phyloP scores from a whole-genome alignment of 2,888 invertebrate genomes.

The Lasioglossum zephyrum region DNA sequence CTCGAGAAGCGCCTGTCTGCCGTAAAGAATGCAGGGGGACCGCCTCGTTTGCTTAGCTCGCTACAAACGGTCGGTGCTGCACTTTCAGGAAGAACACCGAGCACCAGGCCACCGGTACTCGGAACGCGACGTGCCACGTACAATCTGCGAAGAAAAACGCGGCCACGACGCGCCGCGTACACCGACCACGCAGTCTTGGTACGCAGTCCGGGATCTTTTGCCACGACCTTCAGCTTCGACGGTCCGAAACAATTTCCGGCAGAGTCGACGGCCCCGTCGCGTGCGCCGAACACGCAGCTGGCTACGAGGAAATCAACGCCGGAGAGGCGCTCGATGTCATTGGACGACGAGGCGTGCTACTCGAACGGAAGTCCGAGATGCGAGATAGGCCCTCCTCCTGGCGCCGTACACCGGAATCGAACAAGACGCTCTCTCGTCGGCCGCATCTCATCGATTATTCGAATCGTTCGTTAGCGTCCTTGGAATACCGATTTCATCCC shows the following conservation, averaged over 20 bases:
- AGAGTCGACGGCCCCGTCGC: neutral
- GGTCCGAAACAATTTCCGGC: constrained; percentile 1
- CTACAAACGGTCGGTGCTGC: constrained; percentile 55
- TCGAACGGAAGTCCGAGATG: constrained; percentile 6
- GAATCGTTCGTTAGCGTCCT: constrained; percentile 1
- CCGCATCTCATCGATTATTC: neutral
- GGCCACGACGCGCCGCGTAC: neutral
- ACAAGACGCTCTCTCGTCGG: neutral
- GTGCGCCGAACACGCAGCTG: neutral
- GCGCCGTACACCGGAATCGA: neutral
- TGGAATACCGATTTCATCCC: neutral
- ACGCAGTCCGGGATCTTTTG: neutral
- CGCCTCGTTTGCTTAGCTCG: constrained; percentile 78
- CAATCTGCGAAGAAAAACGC: constrained; percentile 7
- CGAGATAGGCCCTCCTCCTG: neutral
- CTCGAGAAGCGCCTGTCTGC: constrained; percentile 77
- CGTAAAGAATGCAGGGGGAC: constrained; percentile 77
- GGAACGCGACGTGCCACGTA: neutral
- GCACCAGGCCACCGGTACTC: constrained; percentile 27
- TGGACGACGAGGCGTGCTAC: neutral
- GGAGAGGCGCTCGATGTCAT: neutral
- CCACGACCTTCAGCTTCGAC: neutral
- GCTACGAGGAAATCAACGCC: neutral
- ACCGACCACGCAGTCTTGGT: neutral
- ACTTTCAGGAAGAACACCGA: constrained; percentile 49